phyloP scores from a whole-genome alignment of 1,140 invertebrate genomes.

The Rhagoletis pomonella region DNA sequence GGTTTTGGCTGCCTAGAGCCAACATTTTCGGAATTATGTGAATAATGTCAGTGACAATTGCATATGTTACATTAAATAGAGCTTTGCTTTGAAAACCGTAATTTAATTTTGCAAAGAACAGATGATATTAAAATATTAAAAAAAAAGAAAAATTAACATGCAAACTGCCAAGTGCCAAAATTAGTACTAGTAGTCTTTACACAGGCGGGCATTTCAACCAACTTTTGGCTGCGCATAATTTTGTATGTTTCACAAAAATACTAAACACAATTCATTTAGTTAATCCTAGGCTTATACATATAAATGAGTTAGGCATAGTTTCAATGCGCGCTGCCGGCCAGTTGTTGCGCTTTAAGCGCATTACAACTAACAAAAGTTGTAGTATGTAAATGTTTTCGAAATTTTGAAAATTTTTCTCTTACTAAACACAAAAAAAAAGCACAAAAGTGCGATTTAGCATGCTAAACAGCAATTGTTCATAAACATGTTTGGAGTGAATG shows the following conservation, averaged over 20 bases:
- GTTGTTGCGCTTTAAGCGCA: neutral
- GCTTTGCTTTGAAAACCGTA: neutral
- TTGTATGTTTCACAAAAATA: neutral
- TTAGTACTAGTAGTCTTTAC: neutral
- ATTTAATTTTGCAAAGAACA: constrained; percentile 17
- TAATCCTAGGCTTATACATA: neutral
- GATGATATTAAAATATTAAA: too few species aligned
- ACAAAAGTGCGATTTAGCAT: too few species aligned
- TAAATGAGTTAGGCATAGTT: neutral
- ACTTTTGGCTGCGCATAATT: neutral
- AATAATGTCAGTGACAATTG: neutral
- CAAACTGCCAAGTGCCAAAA: constrained; percentile 9
- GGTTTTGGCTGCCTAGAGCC: neutral
- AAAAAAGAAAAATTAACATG: neutral
- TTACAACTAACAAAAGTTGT: constrained; percentile 1
- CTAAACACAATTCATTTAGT: neutral
- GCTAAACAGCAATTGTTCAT: too few species aligned
- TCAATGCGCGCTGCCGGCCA: neutral
- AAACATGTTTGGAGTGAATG: too few species aligned
- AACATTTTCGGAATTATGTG: neutral
- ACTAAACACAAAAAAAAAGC: too few species aligned
- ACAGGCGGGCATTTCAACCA: neutral
- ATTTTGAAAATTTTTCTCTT: neutral
- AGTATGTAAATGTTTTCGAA: neutral
- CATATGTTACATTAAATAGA: neutral